phyloP scores from a whole-genome alignment of 2,113 vertebrate species.

The Sorex fumeus region DNA sequence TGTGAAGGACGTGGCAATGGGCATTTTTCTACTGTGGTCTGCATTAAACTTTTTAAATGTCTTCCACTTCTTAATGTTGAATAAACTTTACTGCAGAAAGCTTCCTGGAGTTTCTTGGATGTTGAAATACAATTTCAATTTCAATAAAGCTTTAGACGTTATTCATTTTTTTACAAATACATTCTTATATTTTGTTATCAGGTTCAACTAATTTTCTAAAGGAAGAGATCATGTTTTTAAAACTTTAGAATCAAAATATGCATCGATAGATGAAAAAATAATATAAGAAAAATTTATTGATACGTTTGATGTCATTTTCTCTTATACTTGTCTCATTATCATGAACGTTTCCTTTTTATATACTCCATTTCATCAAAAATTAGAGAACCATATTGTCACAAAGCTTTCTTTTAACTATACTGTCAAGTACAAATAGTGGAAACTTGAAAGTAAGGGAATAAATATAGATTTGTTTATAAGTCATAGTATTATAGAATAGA shows the following conservation, averaged over 20 bases:
- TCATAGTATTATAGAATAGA: not conserved
- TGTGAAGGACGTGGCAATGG: slow-evolving; percentile 63
- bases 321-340: not conserved
- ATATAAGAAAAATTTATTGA: slow-evolving; percentile 28
- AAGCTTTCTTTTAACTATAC: not conserved
- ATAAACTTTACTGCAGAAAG: slow-evolving; percentile 8
- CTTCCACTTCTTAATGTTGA: slow-evolving; percentile 31
- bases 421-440: not conserved
- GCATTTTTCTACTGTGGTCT: slow-evolving; percentile 14
- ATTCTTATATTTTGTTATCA: slow-evolving; percentile 6
- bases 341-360: not conserved
- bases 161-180: slow-evolving; percentile 6
- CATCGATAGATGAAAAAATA: not conserved
- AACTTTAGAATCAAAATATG: not conserved
- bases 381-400: not conserved
- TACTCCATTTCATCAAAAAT: not conserved
- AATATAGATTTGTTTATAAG: not conserved
- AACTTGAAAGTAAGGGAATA: slow-evolving; percentile 7
- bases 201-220: not conserved
- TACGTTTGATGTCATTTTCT: not conserved
- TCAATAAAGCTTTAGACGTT: not conserved
- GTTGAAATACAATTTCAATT: not conserved
- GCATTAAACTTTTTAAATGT: slow-evolving; percentile 64
- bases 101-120: not conserved
- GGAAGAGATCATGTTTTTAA: not conserved